Base-by-base conservation (phyloP, 1,140 invertebrate genomes). In the Dendroctonus ponderosae region DNA sequence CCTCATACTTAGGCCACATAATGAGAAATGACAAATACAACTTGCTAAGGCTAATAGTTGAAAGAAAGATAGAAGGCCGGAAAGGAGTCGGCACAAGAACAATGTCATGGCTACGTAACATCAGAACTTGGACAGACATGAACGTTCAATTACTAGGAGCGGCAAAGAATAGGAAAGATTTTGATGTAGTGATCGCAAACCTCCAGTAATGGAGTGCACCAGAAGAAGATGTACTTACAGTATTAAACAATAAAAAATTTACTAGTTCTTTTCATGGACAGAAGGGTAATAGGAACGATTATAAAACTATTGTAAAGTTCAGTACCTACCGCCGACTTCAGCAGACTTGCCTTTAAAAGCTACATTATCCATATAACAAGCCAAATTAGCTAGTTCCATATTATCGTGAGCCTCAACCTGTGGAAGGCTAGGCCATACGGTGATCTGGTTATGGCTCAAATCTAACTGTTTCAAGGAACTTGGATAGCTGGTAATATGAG, bases 391-490 rank as follows among this genome's bases (percentile, higher is more conserved):
- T 67, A 85, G 79, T 70, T 85, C 83, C 81, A 84, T 84, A 4
- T 82, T 78, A 77, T 89, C 87, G 0, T 82, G 79, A 7, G 85
- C 83, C 44, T 86, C 85, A 0, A 89, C 82, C 67, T 87, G 89
- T 0, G 90, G 90, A 60, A 93, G 78, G 76, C 89, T 92, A 6
- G 92, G 91, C 92, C 93, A 96, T 64, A 89, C 87, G 0, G 86
- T 86, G 56, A 98, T 93, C 76, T 91, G 88, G 80, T 99, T 99
- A 76, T 97, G 91, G 7, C 92, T 94, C 12, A 98, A 80, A 80
- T 98, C 96, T 2, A 99, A 78, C 77, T 97, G 94, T 69, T 95
- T 92, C 0, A 98, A 79, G 51, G 86, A 88, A 44, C 87, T 86
- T 3, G 97, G 96, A 79, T 96, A 96, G 49, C 91, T 91, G 7